phyloP scores from a whole-genome alignment of 2,797 vertebrate species.

The Somateria mollissima region DNA sequence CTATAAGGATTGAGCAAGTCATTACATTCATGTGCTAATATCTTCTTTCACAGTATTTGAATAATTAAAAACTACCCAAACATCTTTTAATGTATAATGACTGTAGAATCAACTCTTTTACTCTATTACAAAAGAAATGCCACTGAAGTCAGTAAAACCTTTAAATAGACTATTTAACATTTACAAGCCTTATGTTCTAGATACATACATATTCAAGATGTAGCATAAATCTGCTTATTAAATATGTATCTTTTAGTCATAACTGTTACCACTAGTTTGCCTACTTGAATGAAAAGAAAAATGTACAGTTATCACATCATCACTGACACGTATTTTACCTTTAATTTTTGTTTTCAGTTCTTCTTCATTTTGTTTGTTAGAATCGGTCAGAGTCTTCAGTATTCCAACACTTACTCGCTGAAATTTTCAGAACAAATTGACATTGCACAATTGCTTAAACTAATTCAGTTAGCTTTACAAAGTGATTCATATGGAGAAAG shows the following conservation, averaged over 20 bases:
- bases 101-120: neutral
- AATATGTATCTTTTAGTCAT: neutral
- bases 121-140: neutral
- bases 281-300: neutral
- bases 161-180: neutral
- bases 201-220: neutral
- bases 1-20: neutral
- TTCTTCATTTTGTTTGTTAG: constrained; percentile 83
- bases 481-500: neutral
- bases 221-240: neutral
- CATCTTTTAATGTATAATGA: neutral
- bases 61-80: neutral
- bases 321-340: constrained; percentile 78
- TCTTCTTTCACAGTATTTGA: neutral
- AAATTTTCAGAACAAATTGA: constrained; percentile 37
- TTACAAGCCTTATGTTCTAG: neutral
- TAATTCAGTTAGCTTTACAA: neutral
- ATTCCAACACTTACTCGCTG: constrained; percentile 89
- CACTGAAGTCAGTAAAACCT: neutral
- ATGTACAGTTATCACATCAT: constrained; percentile 23
- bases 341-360: constrained; percentile 88
- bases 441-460: neutral
- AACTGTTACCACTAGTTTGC: neutral
- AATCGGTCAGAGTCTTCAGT: constrained; percentile 84
- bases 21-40: neutral